These are phyloP conservation scores for Actenoides hombroni DNA, from an alignment of 2,113 vertebrate genomes.

Conservation along the genomic window DNA sequence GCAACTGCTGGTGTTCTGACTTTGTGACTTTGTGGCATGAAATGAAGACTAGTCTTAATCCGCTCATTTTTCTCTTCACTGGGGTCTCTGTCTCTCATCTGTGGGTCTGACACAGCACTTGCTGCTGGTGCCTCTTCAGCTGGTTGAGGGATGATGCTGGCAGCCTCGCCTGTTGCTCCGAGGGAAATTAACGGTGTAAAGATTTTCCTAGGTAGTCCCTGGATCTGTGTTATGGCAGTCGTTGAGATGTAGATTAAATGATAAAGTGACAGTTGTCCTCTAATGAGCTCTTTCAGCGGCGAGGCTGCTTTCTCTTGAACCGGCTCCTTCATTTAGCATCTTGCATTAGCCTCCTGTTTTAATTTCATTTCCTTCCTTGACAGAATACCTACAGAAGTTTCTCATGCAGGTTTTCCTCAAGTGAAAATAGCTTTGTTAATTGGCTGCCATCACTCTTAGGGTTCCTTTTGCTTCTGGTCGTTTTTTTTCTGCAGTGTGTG, in stretches of 20 bases:
- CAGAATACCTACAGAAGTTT: neutral
- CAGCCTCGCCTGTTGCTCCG: neutral
- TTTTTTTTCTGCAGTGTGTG: neutral
- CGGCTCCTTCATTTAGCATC: neutral
- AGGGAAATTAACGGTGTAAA: neutral
- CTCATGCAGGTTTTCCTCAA: neutral
- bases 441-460: neutral
- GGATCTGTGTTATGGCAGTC: neutral
- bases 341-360: neutral
- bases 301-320: neutral
- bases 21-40: neutral
- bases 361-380: slow-evolving; percentile 4
- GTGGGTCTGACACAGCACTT: neutral
- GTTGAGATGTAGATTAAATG: neutral
- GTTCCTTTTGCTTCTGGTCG: slow-evolving; percentile 8
- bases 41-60: neutral
- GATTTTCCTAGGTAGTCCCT: neutral
- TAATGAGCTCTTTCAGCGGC: neutral
- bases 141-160: neutral
- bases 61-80: neutral
- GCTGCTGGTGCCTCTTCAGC: neutral
- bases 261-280: neutral
- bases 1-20: neutral
- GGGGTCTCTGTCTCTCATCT: neutral
- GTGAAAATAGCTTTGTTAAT: slow-evolving; percentile 10